A percentile compares a stretch with the other conserved stretches of the same genome.
phyloP scores from a whole-genome alignment of 1,140 invertebrate species.

The Eurosta solidaginis region DNA sequence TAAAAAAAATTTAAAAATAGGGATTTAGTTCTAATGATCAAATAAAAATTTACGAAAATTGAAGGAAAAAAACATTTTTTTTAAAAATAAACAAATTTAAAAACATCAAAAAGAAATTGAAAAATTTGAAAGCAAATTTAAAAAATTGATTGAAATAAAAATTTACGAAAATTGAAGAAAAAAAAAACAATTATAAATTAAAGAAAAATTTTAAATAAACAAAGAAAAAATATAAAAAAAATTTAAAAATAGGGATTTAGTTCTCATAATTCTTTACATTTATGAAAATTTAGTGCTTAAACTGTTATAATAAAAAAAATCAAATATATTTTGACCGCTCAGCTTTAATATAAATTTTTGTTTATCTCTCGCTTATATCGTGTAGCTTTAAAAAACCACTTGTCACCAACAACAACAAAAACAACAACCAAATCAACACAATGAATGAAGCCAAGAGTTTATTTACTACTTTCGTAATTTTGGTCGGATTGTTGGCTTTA shows the following conservation, averaged over 20 bases:
- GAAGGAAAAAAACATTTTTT: too few species aligned
- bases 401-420: slow-evolving; percentile 15
- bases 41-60: too few species aligned
- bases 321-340: background rate
- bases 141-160: too few species aligned
- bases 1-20: too few species aligned
- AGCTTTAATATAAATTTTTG: background rate
- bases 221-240: background rate
- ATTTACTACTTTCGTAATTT: slow-evolving; percentile 57
- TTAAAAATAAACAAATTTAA: too few species aligned
- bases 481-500: slow-evolving; percentile 52
- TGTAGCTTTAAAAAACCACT: background rate
- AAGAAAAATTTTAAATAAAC: background rate
- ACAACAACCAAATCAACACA: slow-evolving; percentile 42
- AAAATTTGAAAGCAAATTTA: background rate
- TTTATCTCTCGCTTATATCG: background rate
- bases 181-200: too few species aligned
- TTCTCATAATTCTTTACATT: too few species aligned
- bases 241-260: too few species aligned
- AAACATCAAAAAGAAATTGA: too few species aligned
- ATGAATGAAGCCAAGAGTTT: slow-evolving; percentile 58
- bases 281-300: background rate
- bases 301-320: background rate
- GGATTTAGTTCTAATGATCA: too few species aligned
- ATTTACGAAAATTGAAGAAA: too few species aligned